Base-by-base conservation (phyloP, 2,888 invertebrate genomes). In the Spilarctia lutea region DNA sequence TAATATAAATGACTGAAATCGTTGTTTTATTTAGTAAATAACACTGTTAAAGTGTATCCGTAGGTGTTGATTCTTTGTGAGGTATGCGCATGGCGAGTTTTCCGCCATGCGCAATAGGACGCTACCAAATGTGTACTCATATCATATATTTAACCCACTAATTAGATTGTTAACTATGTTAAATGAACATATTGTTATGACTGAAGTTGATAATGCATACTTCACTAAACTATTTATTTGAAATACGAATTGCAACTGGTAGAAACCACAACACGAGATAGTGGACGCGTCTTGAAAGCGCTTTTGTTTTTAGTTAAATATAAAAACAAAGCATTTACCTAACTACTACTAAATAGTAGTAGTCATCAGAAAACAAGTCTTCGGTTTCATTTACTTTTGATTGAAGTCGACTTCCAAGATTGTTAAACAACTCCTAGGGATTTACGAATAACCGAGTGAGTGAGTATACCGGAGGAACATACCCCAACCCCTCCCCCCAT, bases 21-120 rank as follows among this genome's bases (percentile, higher is more conserved):
- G 72, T 80, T 78, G 77, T 85, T 83, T 81, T 85, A 82, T 77
- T 81, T 80, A 68, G 76, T 73, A 79, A 84, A 83, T 82, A 89
- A 87, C 84, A 89, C 89, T 24, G n/a, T 88, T 87, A 90, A 86
- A 87, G 81, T 81, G 79, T 80, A 79, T 76, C 69, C 77, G 79
- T 80, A 86, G 85, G 83, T 86, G 83, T 81, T 81, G 80, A 79
- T 77, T 75, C 75, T 70, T 75, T 45, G 80, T 65, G 48, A 67
- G 48, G 7, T 73, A 48, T 73, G 88, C 91, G 91, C 91, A 91
- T 87, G 91, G n/a, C 77, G 30, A 35, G 42, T 48, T 65, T 73
- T 0, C 56, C 16, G 81, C 70, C 91, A 83, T 91, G 91, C 91
- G 91, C 90, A 84, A 56, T 80, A 68, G 67, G 24, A 8, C 66